Percentiles rank a stretch among this genome's conserved stretches.
Conservation (phyloP, 1,140 invertebrate species). For the Leucophenga varia region DNA sequence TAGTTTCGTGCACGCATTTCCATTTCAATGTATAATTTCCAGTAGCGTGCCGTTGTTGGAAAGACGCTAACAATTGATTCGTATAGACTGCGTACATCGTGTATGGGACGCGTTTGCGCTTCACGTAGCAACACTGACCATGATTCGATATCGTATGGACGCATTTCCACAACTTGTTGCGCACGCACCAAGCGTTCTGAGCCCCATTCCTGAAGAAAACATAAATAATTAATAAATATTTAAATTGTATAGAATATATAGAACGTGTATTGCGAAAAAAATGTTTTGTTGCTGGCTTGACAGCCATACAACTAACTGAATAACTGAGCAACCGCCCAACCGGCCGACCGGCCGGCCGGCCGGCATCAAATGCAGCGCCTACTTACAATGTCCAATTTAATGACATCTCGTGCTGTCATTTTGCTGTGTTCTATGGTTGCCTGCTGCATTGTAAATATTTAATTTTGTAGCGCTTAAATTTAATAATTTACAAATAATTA, state of each 20-base stretch:
- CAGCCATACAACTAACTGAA: neutral
- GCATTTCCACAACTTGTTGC: slow-evolving; percentile 78
- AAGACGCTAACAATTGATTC: slow-evolving; percentile 92
- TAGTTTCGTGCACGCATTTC: slow-evolving; percentile 96
- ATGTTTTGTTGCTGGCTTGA: neutral
- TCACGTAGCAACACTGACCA: slow-evolving; percentile 95
- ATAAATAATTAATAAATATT: neutral
- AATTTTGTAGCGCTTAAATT: too few relatives aligned
- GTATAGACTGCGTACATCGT: slow-evolving; percentile 88
- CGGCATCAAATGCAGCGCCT: neutral
- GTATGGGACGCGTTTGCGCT: slow-evolving; percentile 85
- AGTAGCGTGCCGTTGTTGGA: slow-evolving; percentile 94
- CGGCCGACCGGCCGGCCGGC: neutral
- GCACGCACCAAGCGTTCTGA: slow-evolving; percentile 79
- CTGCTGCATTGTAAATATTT: too few relatives aligned
- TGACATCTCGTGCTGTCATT: slow-evolving; percentile 42
- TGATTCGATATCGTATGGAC: slow-evolving; percentile 91
- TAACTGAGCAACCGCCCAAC: neutral
- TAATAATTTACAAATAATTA: too few relatives aligned
- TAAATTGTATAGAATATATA: neutral
- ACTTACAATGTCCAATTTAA: slow-evolving; percentile 56
- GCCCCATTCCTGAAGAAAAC: slow-evolving; percentile 72
- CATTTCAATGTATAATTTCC: slow-evolving; percentile 99
- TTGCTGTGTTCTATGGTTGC: too few relatives aligned
- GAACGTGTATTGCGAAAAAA: neutral